Percentiles rank a stretch among this genome's conserved stretches.
phyloP scores from a whole-genome alignment of 2,888 invertebrate species.

The Plusia festucae region DNA sequence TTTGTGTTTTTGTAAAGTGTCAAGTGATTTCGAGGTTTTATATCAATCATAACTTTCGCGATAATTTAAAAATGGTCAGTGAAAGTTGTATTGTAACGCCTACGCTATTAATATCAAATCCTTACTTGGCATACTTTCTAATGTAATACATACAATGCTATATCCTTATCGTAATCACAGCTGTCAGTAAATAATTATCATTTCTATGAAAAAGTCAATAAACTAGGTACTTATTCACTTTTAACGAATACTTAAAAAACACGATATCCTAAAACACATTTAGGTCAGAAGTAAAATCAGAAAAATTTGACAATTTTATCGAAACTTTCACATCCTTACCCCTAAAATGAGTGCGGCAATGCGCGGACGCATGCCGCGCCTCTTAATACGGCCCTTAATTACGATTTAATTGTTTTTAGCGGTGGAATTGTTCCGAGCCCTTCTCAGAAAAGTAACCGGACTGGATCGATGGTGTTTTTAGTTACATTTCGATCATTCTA shows the following conservation, averaged over 20 bases:
- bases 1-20: constrained; percentile 66
- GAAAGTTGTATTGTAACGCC: constrained; percentile 40
- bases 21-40: constrained; percentile 61
- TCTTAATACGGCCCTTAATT: constrained; percentile 87
- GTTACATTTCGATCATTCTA: constrained; percentile 61
- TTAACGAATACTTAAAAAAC: too few relatives aligned
- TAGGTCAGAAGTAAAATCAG: not conserved
- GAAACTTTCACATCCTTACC: constrained; percentile 67
- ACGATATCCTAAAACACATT: not conserved
- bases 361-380: constrained; percentile 77
- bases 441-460: constrained; percentile 74
- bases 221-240: too few relatives aligned
- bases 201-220: too few relatives aligned
- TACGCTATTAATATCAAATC: constrained; percentile 28
- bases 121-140: constrained; percentile 7
- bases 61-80: constrained; percentile 40
- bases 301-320: constrained; percentile 50
- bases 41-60: constrained; percentile 52
- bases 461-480: constrained; percentile 63
- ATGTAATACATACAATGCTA: not conserved
- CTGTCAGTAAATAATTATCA: too few relatives aligned
- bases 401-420: constrained; percentile 87
- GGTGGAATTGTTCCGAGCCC: constrained; percentile 75
- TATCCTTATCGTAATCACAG: constrained; percentile 12
- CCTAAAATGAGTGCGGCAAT: constrained; percentile 76